Conservation (phyloP, 2,888 invertebrate genomes). For the Nymphalis urticae region DNA sequence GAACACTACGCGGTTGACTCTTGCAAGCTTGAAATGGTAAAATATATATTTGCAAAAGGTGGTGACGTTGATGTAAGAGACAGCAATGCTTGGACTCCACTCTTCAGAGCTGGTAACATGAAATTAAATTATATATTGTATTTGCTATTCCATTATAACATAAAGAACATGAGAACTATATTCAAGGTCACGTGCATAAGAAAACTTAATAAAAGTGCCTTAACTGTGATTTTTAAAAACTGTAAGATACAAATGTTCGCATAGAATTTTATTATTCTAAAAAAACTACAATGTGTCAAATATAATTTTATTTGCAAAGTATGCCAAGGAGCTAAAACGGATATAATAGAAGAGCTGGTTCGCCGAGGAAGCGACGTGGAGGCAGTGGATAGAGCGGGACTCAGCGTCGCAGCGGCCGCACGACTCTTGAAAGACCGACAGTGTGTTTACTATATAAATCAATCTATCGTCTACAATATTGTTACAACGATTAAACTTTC, state of each 20-base stretch:
- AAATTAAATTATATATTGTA: neutral
- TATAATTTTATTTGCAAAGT: slow-evolving; percentile 51
- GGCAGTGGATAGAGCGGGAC: slow-evolving; percentile 56
- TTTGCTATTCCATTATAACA: neutral
- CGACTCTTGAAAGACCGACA: slow-evolving; percentile 56
- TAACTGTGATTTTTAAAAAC: too few relatives aligned
- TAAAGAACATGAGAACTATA: too few relatives aligned
- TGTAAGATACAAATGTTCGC: too few relatives aligned
- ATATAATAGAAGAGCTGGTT: slow-evolving; percentile 67
- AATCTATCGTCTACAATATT: too few relatives aligned
- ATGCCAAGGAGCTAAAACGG: slow-evolving; percentile 65
- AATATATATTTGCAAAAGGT: slow-evolving; percentile 53
- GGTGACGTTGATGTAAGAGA: slow-evolving; percentile 65
- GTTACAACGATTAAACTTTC: too few relatives aligned
- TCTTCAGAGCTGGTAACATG: slow-evolving; percentile 73
- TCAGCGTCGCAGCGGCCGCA: slow-evolving; percentile 59
- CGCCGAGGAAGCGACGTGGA: slow-evolving; percentile 65
- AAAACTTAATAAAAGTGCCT: too few relatives aligned
- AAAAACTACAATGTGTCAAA: neutral
- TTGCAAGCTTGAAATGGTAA: slow-evolving; percentile 59
- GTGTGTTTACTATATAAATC: slow-evolving; percentile 45
- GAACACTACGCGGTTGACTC: slow-evolving; percentile 82
- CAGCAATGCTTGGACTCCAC: slow-evolving; percentile 79
- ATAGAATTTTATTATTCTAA: too few relatives aligned
- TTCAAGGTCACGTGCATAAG: too few relatives aligned